Evolutionary conservation across 2,888 invertebrate species (phyloP), one percentile per base, ranked within the genome.

Genomic region (Eustalomyia histrio): DNA sequence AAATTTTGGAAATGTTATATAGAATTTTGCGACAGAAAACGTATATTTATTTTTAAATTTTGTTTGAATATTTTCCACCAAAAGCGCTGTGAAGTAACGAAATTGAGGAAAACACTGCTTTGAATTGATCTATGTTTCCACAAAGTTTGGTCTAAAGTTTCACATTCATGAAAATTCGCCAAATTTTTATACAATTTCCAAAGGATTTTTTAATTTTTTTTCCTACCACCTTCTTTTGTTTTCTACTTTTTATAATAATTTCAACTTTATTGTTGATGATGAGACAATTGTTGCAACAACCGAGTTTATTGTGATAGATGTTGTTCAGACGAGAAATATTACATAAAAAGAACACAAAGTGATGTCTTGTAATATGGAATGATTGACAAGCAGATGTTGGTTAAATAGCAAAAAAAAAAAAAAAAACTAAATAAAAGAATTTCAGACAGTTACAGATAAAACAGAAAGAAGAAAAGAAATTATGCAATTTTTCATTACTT

Each of bases 331-430:
- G 61, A 72, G 67, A 50, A 78, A 65, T 61, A 47, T 55, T 71
- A 21, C 60, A 60, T 43, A 1, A 24, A 7, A 55, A 57, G 29
- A 57, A 29, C 29, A 24, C 57, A 72, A 63, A 18, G 55, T 55
- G 55, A 67, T 50, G n/a, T 67, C 61, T 63, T 78, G 74, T 71
- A 78, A 81, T 74, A 61, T 29, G 35, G 60, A 74, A 71, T 81
- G 81, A 81, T 78, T 78, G 78, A 78, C 81, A 81, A 78, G 65
- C 78, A 74, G 78, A 71, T 78, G 80, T 78, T 74, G 60, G 69
- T 71, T 60, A 43, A 57, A 65, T 10, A 71, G 35, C 16, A 68
- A 14, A 21, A 35, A 14, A 24, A 4, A 12, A n/a, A n/a, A 50
- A 50, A 24, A 33, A 24, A 57, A n/a, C 29, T 29, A 29, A 29